Evolutionary conservation across 2,888 invertebrate species (phyloP).

Genomic region (Oxytorus armatus): DNA sequence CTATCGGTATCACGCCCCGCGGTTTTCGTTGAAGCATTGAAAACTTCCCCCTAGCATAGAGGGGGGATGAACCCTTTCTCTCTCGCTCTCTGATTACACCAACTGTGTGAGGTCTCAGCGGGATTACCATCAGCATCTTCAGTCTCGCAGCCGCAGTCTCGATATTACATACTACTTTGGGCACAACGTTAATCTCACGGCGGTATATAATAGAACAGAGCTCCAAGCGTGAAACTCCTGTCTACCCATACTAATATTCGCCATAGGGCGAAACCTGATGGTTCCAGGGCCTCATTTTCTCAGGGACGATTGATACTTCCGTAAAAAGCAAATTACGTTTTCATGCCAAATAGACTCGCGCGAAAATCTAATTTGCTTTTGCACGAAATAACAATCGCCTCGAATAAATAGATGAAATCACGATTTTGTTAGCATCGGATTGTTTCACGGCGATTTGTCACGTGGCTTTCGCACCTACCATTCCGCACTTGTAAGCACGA

Average conservation of each 20-base stretch:
- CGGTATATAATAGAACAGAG: neutral
- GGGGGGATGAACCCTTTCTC: neutral
- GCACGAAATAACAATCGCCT: no score
- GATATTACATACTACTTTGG: conserved; percentile 41
- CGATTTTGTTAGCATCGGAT: no score
- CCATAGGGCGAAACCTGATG: no score
- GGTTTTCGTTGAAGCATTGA: neutral
- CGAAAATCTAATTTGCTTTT: no score
- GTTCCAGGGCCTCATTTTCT: no score
- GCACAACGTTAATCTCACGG: conserved; percentile 51
- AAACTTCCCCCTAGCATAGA: neutral
- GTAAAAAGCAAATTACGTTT: no score
- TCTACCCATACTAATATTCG: conserved; percentile 1
- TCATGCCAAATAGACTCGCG: no score
- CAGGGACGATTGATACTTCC: no score
- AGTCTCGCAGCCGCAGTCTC: conserved; percentile 22
- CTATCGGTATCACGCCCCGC: neutral
- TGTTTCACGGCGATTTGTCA: no score
- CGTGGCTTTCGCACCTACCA: no score
- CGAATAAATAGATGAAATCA: no score
- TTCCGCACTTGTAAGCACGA: no score
- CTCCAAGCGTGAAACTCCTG: neutral
- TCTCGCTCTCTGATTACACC: neutral
- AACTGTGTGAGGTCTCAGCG: conserved; percentile 6
- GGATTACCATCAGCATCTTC: conserved; percentile 49